A percentile compares a stretch with the other conserved stretches of the same genome.
phyloP scores from a whole-genome alignment of 1,140 invertebrate genomes.

The Chlorops oryzae region DNA sequence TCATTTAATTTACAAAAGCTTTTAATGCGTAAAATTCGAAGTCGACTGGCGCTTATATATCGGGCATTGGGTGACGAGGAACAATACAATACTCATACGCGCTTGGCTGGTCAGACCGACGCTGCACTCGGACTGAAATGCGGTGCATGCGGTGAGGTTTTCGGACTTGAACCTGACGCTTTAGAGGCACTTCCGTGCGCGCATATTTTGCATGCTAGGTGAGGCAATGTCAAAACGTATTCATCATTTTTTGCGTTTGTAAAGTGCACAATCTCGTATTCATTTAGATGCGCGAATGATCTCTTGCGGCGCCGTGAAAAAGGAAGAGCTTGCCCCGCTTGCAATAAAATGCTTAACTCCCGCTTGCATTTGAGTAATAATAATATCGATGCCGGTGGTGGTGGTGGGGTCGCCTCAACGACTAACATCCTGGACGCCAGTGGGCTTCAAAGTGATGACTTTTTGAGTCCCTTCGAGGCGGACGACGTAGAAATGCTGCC shows the following conservation, averaged over 20 bases:
- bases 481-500: slow-evolving; percentile 1
- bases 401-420: not conserved
- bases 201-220: slow-evolving; percentile 80
- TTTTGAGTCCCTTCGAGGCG: slow-evolving; percentile 5
- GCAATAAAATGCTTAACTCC: slow-evolving; percentile 58
- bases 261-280: not conserved
- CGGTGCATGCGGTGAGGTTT: slow-evolving; percentile 66
- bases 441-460: slow-evolving; percentile 17
- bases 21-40: slow-evolving; percentile 67
- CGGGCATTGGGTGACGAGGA: slow-evolving; percentile 72
- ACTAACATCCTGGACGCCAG: slow-evolving; percentile 17
- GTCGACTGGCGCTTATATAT: slow-evolving; percentile 70
- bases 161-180: slow-evolving; percentile 65
- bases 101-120: slow-evolving; percentile 62
- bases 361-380: slow-evolving; percentile 47
- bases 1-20: slow-evolving; percentile 59
- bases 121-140: slow-evolving; percentile 69
- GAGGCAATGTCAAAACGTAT: slow-evolving; percentile 1
- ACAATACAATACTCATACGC: slow-evolving; percentile 65
- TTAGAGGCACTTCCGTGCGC: slow-evolving; percentile 75
- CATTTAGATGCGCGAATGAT: slow-evolving; percentile 62
- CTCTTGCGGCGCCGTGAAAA: slow-evolving; percentile 60
- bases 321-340: slow-evolving; percentile 57
- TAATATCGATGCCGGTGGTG: slow-evolving; percentile 17
- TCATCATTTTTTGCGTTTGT: too few relatives aligned